Base-by-base conservation (phyloP, 2,113 vertebrate species). In the Gymnogyps californianus region DNA sequence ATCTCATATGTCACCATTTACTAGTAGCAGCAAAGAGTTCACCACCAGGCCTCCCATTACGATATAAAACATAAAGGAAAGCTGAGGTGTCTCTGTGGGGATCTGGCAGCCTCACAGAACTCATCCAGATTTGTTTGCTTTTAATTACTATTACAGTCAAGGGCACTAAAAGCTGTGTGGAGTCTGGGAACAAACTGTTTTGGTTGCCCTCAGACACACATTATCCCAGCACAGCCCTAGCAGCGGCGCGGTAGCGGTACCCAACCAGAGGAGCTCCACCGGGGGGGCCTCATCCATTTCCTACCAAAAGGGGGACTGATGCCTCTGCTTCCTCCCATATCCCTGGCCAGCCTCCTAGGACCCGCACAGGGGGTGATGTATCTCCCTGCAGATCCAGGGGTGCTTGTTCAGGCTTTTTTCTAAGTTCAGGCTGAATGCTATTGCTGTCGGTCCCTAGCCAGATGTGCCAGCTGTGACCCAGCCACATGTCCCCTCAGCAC, bases 61-160 rank as follows among this genome's bases (percentile, higher is more conserved):
- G 49, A 31, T 91, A 83, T 49, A 74, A 91, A 96, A 96, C 46
- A 77, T 57, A 89, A 54, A 96, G 84, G 49, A 94, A 90, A 87
- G 75, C 91, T 83, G 78, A 93, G 93, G 84, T 95, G 70, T 88
- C 94, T 93, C 87, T 74, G 54, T 58, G 84, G 87, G 83, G 89
- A 89, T 66, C 91, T 96, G 89, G 82, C 89, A 94, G 66, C 70
- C 58, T 74, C 51, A 62, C 61, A 88, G 59, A 51, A 83, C 46
- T 76, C 84, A 95, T 92, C 90, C 54, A 94, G 92, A 90, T 96
- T 90, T 93, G 93, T 95, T 97, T 96, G 90, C 4, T 96, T 96
- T 95, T 93, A 96, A 97, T 96, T 96, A 92, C 71, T 38, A 11
- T 83, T 80, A 90, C 66, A 95, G 87, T 90, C 67, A 90, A 85